A percentile compares a stretch with the other conserved stretches of the same genome.
These are phyloP conservation scores for Ceratitis capitata DNA, from an alignment of 1,140 invertebrate species.

Conservation along the genomic window DNA sequence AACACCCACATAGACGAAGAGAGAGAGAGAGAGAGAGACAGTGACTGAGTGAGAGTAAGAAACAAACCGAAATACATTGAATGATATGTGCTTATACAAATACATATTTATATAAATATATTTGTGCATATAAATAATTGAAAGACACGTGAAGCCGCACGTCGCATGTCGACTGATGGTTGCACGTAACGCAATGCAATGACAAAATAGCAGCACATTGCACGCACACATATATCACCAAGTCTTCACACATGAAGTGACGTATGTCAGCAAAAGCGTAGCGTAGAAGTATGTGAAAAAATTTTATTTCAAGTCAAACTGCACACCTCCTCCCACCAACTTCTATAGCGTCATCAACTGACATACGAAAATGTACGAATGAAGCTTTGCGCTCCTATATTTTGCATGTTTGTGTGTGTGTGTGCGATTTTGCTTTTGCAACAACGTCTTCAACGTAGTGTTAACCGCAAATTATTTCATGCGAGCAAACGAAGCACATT, in stretches of 20 bases:
- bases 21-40: too few relatives aligned
- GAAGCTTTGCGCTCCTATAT: neutral
- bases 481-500: slow-evolving; percentile 37
- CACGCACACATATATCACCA: neutral
- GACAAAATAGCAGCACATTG: slow-evolving; percentile 10
- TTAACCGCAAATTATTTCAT: slow-evolving; percentile 44
- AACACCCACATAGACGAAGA: too few relatives aligned
- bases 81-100: too few relatives aligned
- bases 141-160: slow-evolving; percentile 25
- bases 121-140: slow-evolving; percentile 31
- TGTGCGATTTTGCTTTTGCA: neutral
- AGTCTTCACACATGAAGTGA: neutral
- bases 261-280: neutral
- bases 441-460: slow-evolving; percentile 39
- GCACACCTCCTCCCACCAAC: neutral
- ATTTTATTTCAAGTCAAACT: neutral
- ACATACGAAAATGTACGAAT: too few relatives aligned
- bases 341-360: too few relatives aligned
- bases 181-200: slow-evolving; percentile 26
- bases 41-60: too few relatives aligned
- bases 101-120: too few relatives aligned
- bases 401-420: neutral
- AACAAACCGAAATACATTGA: neutral
- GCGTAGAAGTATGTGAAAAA: neutral
- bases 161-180: slow-evolving; percentile 25